Evolutionary conservation across 2,888 invertebrate genomes (phyloP), one percentile per base, ranked within the genome.

Genomic region (Aporophyla lueneburgensis): DNA sequence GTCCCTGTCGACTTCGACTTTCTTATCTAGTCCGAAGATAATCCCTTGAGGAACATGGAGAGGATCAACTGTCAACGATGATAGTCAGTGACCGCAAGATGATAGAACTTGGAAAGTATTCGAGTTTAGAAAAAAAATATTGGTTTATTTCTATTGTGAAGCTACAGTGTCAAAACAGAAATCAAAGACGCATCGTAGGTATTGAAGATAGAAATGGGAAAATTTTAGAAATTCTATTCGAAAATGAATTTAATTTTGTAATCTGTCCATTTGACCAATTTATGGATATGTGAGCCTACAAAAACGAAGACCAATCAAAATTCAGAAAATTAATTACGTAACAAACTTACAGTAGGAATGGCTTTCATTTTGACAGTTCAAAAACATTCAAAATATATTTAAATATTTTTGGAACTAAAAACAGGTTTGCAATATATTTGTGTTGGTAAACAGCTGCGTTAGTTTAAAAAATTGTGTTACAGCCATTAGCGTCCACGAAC

Each of bases 11-110:
- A 54, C 80, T 66, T 70, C 12, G 14, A 81, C 46, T 70, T 74
- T 75, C 65, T 81, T 81, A 85, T 74, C 85, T 56, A n/a, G n/a
- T n/a, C n/a, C n/a, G n/a, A n/a, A n/a, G n/a, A n/a, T n/a, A 84
- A 74, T 81, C 81, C 82, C 85, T 66, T 61, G 76, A 67, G 86
- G n/a, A 59, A 81, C 61, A 74, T 19, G 51, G 24, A 58, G 46
- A 62, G 46, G 24, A 62, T 33, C 49, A 66, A 81, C 61, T 81
- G 82, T 62, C 70, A 59, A n/a, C 9, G 51, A 9, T 61, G 65
- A 51, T 63, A 51, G 16, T 40, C 53, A 16, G 63, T 70, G n/a
- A 16, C 59, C 54, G 40, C 46, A 24, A 14, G 19, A 49, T 33
- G n/a, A n/a, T n/a, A 61, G 33, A 66, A 65, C 53, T 68, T 53